These are phyloP conservation scores for Coregonus suidteri DNA, from an alignment of 2,797 vertebrate species.

Conservation along the genomic window DNA sequence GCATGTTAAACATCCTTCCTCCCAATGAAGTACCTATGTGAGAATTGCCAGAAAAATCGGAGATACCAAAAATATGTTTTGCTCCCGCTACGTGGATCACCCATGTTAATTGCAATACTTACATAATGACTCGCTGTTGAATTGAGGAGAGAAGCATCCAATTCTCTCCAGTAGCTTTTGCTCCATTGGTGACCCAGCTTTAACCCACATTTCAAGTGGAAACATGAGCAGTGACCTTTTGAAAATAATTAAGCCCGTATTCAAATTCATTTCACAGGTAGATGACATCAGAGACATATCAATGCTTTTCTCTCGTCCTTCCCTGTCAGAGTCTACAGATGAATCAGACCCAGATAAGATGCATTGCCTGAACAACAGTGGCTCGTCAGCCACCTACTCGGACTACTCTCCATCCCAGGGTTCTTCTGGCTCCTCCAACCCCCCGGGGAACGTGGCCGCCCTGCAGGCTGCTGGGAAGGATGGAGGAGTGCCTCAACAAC, in stretches of 20 bases:
- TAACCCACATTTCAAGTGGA: not conserved
- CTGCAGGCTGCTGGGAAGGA: conserved; percentile 90
- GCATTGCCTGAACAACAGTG: conserved; percentile 98
- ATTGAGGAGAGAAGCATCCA: not conserved
- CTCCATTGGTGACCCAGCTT: not conserved
- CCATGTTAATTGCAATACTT: not conserved
- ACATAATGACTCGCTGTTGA: not conserved
- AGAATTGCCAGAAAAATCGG: too few relatives aligned
- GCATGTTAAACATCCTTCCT: too few relatives aligned
- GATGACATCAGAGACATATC: not conserved
- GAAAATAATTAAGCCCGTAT: not conserved
- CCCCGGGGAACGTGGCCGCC: conserved; percentile 83
- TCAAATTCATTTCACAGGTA: not conserved
- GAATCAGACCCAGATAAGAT: conserved; percentile 97
- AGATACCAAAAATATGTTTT: too few relatives aligned
- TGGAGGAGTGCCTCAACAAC: conserved; percentile 87
- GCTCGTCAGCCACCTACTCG: conserved; percentile 98
- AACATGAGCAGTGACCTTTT: not conserved
- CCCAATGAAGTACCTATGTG: too few relatives aligned
- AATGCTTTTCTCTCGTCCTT: not conserved
- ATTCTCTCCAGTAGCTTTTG: not conserved
- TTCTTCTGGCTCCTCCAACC: conserved; percentile 96
- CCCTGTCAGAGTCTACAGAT: conserved; percentile 90
- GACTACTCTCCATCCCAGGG: conserved; percentile 99
- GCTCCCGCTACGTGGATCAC: too few relatives aligned